These are phyloP conservation scores for Megalops atlanticus DNA, from an alignment of 2,113 vertebrate genomes.

Conservation along the genomic window DNA sequence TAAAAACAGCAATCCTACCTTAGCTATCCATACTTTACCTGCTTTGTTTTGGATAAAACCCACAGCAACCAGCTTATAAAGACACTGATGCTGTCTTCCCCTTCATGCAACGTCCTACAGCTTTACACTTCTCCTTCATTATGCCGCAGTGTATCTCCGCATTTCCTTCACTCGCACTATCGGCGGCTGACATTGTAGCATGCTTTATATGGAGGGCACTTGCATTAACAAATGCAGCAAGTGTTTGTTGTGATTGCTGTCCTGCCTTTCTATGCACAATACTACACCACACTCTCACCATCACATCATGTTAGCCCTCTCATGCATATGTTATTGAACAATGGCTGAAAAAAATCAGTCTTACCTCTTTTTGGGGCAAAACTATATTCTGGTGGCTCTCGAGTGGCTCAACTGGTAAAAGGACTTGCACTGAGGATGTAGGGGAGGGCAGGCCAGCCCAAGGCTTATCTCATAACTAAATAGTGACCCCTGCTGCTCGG, in stretches of 20 bases:
- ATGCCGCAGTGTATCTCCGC: neutral
- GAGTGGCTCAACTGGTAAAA: too few relatives aligned
- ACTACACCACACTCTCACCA: neutral
- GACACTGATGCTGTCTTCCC: neutral
- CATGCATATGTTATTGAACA: neutral
- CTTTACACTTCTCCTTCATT: neutral
- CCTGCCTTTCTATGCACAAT: neutral
- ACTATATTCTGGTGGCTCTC: too few relatives aligned
- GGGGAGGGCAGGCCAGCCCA: too few relatives aligned
- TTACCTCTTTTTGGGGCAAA: neutral
- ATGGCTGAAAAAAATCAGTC: neutral
- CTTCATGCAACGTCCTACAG: neutral
- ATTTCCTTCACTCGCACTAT: neutral
- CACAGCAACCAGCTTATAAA: too few relatives aligned
- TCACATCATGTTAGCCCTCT: neutral
- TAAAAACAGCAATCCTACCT: too few relatives aligned
- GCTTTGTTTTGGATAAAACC: too few relatives aligned
- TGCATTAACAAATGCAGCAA: neutral
- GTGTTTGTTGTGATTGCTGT: neutral
- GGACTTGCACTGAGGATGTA: too few relatives aligned
- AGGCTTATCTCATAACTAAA: too few relatives aligned
- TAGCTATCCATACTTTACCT: too few relatives aligned
- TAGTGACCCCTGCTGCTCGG: too few relatives aligned
- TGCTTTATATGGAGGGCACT: neutral
- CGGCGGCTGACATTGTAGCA: neutral